Percentiles rank a stretch among this genome's conserved stretches.
These are phyloP conservation scores for Chromis chromis DNA, from an alignment of 2,797 vertebrate species.

Conservation along the genomic window DNA sequence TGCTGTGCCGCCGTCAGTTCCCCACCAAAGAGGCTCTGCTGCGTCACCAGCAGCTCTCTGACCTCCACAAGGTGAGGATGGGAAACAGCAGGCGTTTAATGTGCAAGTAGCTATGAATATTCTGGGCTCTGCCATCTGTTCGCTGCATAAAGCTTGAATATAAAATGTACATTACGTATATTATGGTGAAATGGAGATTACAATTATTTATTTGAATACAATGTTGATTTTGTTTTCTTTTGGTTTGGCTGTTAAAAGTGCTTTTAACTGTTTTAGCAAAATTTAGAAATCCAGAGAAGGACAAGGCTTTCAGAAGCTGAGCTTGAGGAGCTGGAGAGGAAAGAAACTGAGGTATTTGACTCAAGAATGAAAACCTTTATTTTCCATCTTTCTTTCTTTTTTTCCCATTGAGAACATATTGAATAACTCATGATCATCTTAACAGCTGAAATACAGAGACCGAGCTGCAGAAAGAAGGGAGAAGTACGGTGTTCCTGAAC, in stretches of 20 bases:
- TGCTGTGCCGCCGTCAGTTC: conserved; percentile 93
- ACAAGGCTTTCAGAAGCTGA: conserved; percentile 89
- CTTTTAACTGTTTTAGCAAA: conserved; percentile 86
- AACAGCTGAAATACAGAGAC: conserved; percentile 94
- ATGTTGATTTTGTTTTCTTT: background rate
- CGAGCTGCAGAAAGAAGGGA: conserved; percentile 93
- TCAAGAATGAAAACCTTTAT: background rate
- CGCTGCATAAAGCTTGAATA: background rate
- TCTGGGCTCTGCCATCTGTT: conserved; percentile 66
- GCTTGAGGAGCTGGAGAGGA: conserved; percentile 91
- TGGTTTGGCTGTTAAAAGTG: background rate
- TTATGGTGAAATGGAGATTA: background rate
- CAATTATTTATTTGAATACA: background rate
- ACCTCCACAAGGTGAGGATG: conserved; percentile 93
- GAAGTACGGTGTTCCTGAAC: conserved; percentile 93
- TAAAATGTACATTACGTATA: background rate
- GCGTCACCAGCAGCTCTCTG: conserved; percentile 94
- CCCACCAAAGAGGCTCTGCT: conserved; percentile 91
- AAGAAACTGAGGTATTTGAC: conserved; percentile 89
- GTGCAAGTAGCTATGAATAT: conserved; percentile 48
- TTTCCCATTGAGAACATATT: background rate
- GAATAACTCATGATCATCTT: background rate
- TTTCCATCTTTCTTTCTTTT: background rate
- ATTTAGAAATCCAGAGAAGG: conserved; percentile 91
- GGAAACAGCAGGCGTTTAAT: conserved; percentile 45